Percentiles rank a stretch among this genome's conserved stretches.
Conservation (phyloP, 2,888 invertebrate species). For the Lycophotia porphyrea region DNA sequence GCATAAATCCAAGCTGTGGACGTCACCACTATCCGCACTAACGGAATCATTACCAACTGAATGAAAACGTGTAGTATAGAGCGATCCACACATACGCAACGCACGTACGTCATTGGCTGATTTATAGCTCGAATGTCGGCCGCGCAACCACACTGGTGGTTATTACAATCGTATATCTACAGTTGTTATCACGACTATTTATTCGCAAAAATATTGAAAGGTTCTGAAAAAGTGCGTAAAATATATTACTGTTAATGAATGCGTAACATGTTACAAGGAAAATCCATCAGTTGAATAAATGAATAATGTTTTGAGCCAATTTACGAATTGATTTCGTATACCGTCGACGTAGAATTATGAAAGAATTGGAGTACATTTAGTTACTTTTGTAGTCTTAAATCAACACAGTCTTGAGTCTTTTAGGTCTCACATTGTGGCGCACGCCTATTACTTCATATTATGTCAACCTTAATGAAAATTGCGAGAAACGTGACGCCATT, state of each 20-base stretch:
- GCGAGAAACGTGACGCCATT: conserved; percentile 44
- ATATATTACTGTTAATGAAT: conserved; percentile 54
- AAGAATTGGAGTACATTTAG: conserved; percentile 11
- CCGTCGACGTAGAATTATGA: conserved; percentile 8
- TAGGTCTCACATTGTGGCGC: conserved; percentile 6
- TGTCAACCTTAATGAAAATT: conserved; percentile 53
- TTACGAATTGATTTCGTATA: conserved; percentile 33
- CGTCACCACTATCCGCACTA: conserved; percentile 46
- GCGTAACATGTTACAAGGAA: conserved; percentile 58
- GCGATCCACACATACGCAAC: conserved; percentile 44
- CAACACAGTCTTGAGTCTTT: conserved; percentile 17
- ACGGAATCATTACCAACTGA: conserved; percentile 59
- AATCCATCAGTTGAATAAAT: conserved; percentile 66
- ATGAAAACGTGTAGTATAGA: conserved; percentile 62
- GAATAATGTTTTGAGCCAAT: conserved; percentile 50
- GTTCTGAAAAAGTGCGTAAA: conserved; percentile 34
- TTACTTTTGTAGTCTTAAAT: conserved; percentile 15
- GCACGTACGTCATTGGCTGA: conserved; percentile 61
- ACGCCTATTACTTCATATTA: conserved; percentile 44
- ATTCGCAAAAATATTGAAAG: conserved; percentile 45
- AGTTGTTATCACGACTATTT: conserved; percentile 15
- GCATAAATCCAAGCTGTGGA: conserved; percentile 54
- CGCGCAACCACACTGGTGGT: conserved; percentile 59
- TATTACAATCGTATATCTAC: conserved; percentile 39
- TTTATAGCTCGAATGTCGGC: conserved; percentile 51